These are phyloP conservation scores for Nipponacmea schrenckii DNA, from an alignment of 2,888 invertebrate genomes.

Conservation along the genomic window DNA sequence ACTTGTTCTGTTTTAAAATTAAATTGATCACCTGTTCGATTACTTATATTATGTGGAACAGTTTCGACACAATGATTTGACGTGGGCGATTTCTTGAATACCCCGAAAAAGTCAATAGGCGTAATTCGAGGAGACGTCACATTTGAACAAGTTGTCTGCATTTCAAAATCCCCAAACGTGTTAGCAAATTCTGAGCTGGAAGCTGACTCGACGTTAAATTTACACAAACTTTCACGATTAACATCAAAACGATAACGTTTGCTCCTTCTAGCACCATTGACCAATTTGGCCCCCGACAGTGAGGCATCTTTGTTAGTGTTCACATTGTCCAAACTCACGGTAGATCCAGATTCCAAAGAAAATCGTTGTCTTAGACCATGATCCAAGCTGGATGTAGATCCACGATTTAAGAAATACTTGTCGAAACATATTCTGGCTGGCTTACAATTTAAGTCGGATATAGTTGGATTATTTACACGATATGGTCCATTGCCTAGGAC, in stretches of 20 bases:
- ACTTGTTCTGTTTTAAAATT: background rate
- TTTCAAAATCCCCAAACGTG: background rate
- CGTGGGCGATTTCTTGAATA: background rate
- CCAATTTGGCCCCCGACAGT: background rate
- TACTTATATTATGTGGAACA: background rate
- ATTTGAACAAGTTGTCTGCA: background rate
- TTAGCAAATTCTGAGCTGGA: background rate
- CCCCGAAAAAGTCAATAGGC: background rate
- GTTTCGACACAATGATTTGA: background rate
- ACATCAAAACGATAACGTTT: background rate
- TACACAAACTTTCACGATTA: background rate
- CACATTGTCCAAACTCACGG: background rate
- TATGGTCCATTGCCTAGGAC: background rate
- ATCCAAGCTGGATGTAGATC: background rate
- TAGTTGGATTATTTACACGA: background rate
- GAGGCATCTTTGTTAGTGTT: background rate
- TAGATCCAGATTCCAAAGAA: background rate
- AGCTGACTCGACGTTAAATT: background rate
- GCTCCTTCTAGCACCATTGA: background rate
- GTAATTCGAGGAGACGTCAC: background rate
- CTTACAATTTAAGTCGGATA: background rate
- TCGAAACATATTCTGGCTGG: background rate
- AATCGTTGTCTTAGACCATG: background rate
- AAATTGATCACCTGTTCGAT: background rate
- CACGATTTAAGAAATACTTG: conserved; percentile 3